A percentile compares a stretch with the other conserved stretches of the same genome.
Conservation (phyloP, 2,113 vertebrate species). For the Kryptolebias marmoratus region DNA sequence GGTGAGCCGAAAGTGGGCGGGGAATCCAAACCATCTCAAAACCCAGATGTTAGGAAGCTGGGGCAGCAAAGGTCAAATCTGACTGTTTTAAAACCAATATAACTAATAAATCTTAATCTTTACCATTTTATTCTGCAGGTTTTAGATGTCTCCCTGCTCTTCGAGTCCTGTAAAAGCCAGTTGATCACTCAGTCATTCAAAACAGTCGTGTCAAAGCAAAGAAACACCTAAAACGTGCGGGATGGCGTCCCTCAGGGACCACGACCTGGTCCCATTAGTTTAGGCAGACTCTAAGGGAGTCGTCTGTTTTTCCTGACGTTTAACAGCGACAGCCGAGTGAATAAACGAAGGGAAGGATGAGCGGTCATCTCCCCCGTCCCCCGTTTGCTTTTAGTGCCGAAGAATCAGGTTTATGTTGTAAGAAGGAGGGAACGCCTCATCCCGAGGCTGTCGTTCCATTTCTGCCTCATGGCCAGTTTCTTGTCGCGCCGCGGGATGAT, state of each 20-base stretch:
- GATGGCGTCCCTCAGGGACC: too few relatives aligned
- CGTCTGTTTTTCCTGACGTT: not conserved
- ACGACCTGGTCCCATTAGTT: not conserved
- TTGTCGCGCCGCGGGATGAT: constrained; percentile 44
- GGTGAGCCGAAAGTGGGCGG: constrained; percentile 62
- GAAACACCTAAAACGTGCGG: too few relatives aligned
- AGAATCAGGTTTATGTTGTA: constrained; percentile 43
- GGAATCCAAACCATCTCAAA: too few relatives aligned
- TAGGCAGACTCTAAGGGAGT: constrained; percentile 4
- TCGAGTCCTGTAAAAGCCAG: too few relatives aligned
- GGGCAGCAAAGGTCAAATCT: too few relatives aligned
- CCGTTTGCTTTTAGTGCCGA: constrained; percentile 14
- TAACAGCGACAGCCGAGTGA: constrained; percentile 4
- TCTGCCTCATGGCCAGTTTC: constrained; percentile 47
- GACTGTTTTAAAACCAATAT: too few relatives aligned
- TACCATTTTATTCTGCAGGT: too few relatives aligned
- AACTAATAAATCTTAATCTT: too few relatives aligned
- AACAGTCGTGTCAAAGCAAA: too few relatives aligned
- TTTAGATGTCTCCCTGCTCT: too few relatives aligned
- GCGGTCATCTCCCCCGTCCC: constrained; percentile 1
- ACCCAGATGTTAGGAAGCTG: too few relatives aligned
- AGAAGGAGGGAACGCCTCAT: constrained; percentile 27
- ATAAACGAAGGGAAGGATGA: constrained; percentile 12
- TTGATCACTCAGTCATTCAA: too few relatives aligned
- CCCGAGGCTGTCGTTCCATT: constrained; percentile 60